These are phyloP conservation scores for Danionella dracula DNA, from an alignment of 2,797 vertebrate species.

Conservation along the genomic window DNA sequence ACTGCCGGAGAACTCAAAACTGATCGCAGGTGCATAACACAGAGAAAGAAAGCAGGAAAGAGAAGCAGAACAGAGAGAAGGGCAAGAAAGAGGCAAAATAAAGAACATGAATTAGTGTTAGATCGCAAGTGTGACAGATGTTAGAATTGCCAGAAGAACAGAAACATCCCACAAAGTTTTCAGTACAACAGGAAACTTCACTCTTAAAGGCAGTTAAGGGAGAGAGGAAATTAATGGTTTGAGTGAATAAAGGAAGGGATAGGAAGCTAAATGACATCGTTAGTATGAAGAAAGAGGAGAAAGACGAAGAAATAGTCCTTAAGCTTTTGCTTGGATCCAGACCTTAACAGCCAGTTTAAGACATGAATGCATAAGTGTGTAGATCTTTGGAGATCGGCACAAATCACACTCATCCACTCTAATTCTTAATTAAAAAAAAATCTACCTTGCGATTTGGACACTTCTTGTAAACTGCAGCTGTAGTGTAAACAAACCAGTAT, in stretches of 20 bases:
- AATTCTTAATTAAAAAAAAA: too few species aligned
- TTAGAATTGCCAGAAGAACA: background rate
- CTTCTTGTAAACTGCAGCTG: too few species aligned
- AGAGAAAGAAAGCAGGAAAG: background rate
- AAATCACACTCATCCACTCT: too few species aligned
- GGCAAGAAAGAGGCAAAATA: background rate
- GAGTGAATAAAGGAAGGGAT: background rate
- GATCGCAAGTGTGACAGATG: too few species aligned
- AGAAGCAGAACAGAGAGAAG: background rate
- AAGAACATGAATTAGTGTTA: background rate
- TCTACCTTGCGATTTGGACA: too few species aligned
- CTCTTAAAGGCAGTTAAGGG: background rate
- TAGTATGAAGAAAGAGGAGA: background rate
- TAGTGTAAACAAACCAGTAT: too few species aligned
- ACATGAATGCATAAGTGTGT: background rate
- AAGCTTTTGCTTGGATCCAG: conserved; percentile 4
- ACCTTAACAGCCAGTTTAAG: conserved; percentile 5
- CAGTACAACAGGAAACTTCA: background rate
- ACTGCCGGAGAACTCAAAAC: conserved; percentile 76
- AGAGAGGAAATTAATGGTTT: background rate
- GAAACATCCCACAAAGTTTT: background rate
- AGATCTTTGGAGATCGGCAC: too few species aligned
- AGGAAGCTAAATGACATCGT: background rate
- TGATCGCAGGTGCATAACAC: conserved; percentile 53
- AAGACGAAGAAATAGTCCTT: background rate